phyloP scores from a whole-genome alignment of 2,113 vertebrate species.

The Ifrita kowaldi region DNA sequence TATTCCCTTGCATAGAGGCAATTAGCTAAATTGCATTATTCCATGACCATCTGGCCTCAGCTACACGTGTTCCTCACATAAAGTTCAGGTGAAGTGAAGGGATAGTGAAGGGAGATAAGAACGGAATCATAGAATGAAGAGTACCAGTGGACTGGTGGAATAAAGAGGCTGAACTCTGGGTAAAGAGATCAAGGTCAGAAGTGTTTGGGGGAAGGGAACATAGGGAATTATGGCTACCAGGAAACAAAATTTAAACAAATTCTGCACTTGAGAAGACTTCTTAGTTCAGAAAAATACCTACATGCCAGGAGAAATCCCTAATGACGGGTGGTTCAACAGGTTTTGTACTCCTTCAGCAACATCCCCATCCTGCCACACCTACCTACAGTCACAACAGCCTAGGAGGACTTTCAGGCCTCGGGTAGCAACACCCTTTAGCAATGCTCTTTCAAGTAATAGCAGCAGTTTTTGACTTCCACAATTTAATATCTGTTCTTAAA shows the following conservation, averaged over 20 bases:
- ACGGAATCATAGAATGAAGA: neutral
- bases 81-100: neutral
- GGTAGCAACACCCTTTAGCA: neutral
- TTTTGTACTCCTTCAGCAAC: neutral
- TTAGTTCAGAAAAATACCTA: neutral
- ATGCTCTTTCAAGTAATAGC: neutral
- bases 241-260: neutral
- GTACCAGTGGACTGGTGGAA: neutral
- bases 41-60: neutral
- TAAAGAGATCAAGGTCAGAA: neutral
- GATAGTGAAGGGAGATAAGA: neutral
- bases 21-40: slow-evolving; percentile 21
- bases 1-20: neutral
- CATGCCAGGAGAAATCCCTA: neutral
- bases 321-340: neutral
- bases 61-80: neutral
- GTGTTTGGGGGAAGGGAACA: neutral
- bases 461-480: neutral
- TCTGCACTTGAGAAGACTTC: neutral
- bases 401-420: accelerated
- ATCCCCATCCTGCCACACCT: neutral
- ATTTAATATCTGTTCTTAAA: neutral
- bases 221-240: neutral
- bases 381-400: neutral
- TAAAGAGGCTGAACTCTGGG: neutral